Conservation (phyloP, 2,888 invertebrate genomes). For the Desoria tigrina region DNA sequence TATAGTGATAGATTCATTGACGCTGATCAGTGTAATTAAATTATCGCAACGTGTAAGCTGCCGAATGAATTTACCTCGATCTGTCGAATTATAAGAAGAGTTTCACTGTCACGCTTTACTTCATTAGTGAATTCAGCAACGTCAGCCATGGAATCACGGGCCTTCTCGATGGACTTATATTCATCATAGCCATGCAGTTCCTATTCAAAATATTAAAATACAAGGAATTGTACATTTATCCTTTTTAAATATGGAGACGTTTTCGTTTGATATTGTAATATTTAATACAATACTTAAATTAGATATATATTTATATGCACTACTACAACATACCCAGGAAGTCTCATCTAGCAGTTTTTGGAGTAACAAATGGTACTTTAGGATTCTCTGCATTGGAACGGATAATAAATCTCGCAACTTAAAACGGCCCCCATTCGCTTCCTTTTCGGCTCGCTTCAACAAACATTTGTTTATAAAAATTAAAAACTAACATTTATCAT, state of each 20-base stretch:
- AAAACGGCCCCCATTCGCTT: slow-evolving; percentile 92
- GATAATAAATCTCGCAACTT: slow-evolving; percentile 92
- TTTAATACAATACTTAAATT: neutral
- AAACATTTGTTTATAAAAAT: too few relatives aligned
- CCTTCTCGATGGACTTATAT: slow-evolving; percentile 57
- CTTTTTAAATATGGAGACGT: neutral
- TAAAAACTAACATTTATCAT: neutral
- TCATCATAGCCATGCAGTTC: slow-evolving; percentile 51
- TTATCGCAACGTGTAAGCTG: too few relatives aligned
- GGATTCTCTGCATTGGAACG: slow-evolving; percentile 96
- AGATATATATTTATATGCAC: too few relatives aligned
- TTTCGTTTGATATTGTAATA: slow-evolving; percentile 4
- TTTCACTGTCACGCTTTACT: slow-evolving; percentile 94
- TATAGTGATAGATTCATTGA: too few relatives aligned
- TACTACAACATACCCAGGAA: slow-evolving; percentile 64
- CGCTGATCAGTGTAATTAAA: too few relatives aligned
- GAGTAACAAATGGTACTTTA: slow-evolving; percentile 93
- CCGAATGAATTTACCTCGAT: slow-evolving; percentile 70
- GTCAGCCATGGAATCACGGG: slow-evolving; percentile 94
- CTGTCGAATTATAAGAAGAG: slow-evolving; percentile 82
- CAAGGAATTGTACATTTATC: neutral
- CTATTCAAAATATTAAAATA: slow-evolving; percentile 21
- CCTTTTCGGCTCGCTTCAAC: slow-evolving; percentile 83
- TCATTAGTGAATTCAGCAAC: slow-evolving; percentile 97
- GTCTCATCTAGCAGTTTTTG: slow-evolving; percentile 87